phyloP scores from a whole-genome alignment of 1,140 invertebrate species.

The Mya arenaria region DNA sequence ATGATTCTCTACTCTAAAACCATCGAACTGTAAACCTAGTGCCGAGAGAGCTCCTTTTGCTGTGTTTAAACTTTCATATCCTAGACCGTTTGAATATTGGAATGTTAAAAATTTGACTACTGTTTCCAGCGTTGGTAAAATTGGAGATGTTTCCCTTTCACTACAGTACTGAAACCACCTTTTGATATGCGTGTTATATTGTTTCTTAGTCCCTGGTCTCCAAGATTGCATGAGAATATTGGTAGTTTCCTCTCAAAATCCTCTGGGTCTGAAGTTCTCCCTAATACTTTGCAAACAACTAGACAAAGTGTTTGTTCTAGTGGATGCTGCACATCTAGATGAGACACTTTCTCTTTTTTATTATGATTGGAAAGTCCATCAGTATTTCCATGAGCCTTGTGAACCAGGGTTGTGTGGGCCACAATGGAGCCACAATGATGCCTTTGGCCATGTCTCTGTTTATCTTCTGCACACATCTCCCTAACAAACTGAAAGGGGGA shows the following conservation, averaged over 20 bases:
- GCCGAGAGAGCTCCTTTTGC: slow-evolving; percentile 50
- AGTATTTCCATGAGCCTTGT: slow-evolving; percentile 4
- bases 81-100: background rate
- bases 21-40: slow-evolving; percentile 19
- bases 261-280: background rate
- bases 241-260: slow-evolving; percentile 8
- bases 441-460: slow-evolving; percentile 1
- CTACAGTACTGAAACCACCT: slow-evolving; percentile 26
- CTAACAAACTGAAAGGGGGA: slow-evolving; percentile 53
- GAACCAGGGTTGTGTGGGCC: slow-evolving; percentile 29
- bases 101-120: background rate
- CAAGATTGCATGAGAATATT: background rate
- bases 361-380: background rate
- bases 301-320: background rate
- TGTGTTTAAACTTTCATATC: slow-evolving; percentile 56
- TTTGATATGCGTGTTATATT: slow-evolving; percentile 1
- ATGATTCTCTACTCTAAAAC: slow-evolving; percentile 36
- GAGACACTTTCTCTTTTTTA: background rate
- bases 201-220: background rate
- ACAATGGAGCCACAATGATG: background rate
- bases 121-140: background rate
- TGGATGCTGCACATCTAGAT: background rate
- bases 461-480: background rate
- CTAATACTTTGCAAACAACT: slow-evolving; percentile 22
- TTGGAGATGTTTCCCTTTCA: background rate